Evolutionary conservation across 2,113 vertebrate genomes (phyloP), one percentile per base, ranked within the genome.

Genomic region (Neoarius graeffei): DNA sequence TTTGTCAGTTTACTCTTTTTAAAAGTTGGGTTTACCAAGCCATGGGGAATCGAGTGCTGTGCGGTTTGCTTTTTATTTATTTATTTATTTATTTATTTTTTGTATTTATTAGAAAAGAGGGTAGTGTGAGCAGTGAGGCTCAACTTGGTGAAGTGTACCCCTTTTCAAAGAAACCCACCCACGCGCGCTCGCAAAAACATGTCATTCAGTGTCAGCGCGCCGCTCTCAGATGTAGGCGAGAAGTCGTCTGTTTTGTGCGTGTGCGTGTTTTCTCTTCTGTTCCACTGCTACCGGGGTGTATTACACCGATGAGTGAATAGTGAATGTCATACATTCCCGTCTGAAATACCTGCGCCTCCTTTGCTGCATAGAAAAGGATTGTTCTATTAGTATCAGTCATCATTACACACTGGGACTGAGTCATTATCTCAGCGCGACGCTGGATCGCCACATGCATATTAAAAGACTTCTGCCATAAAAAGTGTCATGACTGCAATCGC

Each of bases 371-470:
- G 83, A 69, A 23, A 71, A 80, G 82, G 77, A 82, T 81, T 77
- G 79, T 85, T 86, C 42, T 81, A 85, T 87, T 87, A 85, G 76
- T 83, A 90, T 91, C 84, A 88, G 87, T 85, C 89, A 87, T 91
- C 85, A 83, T 77, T 52, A 52, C 85, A 42, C 57, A 87, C 80
- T 25, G 74, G 74, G 87, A 82, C 69, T 5, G 81, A 87, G 77
- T 87, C 87, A 84, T 89, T 67, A 56, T 87, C 87, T 90, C 85
- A 88, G 77, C 42, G 7, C 23, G 71, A 71, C 27, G 74, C 69
- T 50, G 59, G 83, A 71, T 80, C 60, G 59, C 73, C n/a, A 15
- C 50, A 57, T 87, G 88, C 77, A 85, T 89, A 85, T 87, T 89
- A 84, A 89, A 77, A 1, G 25, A n/a, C 27, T 48, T 66, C 57